Evolutionary conservation across 2,888 invertebrate species (phyloP), one percentile per base, ranked within the genome.

Genomic region (Clusia tigrina): DNA sequence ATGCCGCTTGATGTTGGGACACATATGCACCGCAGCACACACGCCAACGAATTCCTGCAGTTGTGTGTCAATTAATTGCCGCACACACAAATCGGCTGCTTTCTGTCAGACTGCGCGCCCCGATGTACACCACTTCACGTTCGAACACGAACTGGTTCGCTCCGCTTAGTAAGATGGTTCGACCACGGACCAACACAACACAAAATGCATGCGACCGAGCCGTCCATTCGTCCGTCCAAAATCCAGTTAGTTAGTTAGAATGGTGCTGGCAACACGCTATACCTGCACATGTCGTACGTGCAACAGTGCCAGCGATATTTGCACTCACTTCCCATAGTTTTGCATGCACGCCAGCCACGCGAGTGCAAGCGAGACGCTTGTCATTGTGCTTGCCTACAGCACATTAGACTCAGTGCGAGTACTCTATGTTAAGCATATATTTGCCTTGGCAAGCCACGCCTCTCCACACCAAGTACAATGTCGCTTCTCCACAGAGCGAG

Each of bases 121-220:
- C 78, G 79, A 78, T 79, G 79, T 81, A 78, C 77, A 80, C 78
- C 78, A 77, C 76, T 73, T 78, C 77, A 82, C 81, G 82, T 79
- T 81, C 80, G 78, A 81, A 76, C 78, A 77, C 78, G 78, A 81
- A 83, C 83, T 83, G 77, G 80, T 80, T 81, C n/a, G 69, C 68
- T 38, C 46, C 46, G 42, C n/a, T 15, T 20, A 52, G 69, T 67
- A 65, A 26, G 65, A 61, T 68, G 74, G 76, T 12, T 74, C 69
- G 71, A 73, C 67, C n/a, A 1, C 60, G 10, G 37, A 54, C 23
- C n/a, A 46, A 42, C 17, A 22, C 23, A 42, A 53, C 59, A 68
- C 61, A n/a, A 22, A 57, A 52, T 9, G 18, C n/a, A 22, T 20
- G 37, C 17, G 23, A 15, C 20, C 32, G 2, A 24, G n/a, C 2